phyloP scores from a whole-genome alignment of 2,113 vertebrate genomes.

The Apaloderma vittatum region DNA sequence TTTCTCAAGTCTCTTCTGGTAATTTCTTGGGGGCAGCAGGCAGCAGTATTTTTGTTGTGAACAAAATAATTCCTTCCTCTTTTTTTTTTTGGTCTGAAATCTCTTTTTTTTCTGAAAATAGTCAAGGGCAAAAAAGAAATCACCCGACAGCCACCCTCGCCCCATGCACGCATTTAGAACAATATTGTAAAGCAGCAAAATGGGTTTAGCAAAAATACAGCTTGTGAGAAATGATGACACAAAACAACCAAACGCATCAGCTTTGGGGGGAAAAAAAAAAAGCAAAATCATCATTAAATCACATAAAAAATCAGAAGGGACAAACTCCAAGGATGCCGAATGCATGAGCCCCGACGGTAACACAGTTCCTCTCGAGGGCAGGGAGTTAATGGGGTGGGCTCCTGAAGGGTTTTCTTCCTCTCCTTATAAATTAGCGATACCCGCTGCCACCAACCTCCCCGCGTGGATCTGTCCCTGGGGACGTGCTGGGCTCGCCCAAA shows the following conservation, averaged over 20 bases:
- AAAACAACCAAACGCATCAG: not conserved
- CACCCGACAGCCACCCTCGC: not conserved
- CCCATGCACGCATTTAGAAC: not conserved
- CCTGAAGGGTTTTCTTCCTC: not conserved
- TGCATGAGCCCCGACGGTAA: not conserved
- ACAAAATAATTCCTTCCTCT: not conserved
- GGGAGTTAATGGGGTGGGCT: not conserved
- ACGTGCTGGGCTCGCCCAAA: too few relatives aligned
- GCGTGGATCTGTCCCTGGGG: accelerated
- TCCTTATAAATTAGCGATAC: not conserved
- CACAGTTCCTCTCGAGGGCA: not conserved
- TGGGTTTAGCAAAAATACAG: not conserved
- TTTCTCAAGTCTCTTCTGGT: conserved; percentile 14
- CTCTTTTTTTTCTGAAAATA: not conserved
- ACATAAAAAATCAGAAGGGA: not conserved
- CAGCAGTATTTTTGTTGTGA: not conserved
- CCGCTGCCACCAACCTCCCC: not conserved
- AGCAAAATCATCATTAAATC: not conserved
- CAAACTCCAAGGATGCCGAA: not conserved
- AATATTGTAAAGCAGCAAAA: not conserved
- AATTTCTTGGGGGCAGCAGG: not conserved
- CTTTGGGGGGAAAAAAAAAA: not conserved
- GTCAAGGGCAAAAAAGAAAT: not conserved
- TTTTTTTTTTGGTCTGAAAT: not conserved
- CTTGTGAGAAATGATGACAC: not conserved